Conservation (phyloP, 2,888 invertebrate species). For the Megamerina dolium region DNA sequence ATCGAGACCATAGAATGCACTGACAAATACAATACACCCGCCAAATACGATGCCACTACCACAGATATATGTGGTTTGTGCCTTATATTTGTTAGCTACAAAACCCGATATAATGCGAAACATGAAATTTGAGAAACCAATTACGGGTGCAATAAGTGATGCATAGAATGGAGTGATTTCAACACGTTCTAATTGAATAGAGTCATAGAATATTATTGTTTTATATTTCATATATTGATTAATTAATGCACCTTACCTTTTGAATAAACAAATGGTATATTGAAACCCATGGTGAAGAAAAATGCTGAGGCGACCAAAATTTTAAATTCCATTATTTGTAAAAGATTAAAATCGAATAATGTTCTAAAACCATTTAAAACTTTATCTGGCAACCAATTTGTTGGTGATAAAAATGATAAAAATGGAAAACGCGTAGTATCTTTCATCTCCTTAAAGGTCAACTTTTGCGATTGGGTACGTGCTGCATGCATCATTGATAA, state of each 20-base stretch:
- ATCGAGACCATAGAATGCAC: constrained; percentile 55
- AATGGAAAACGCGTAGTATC: constrained; percentile 2
- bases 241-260: constrained; percentile 22
- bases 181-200: constrained; percentile 20
- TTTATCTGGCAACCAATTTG: constrained; percentile 24
- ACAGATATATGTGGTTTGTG: constrained; percentile 30
- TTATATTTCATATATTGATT: too few relatives aligned
- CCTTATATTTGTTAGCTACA: constrained; percentile 28
- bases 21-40: constrained; percentile 55
- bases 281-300: constrained; percentile 68
- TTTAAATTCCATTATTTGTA: constrained; percentile 37
- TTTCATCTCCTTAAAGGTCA: constrained; percentile 8
- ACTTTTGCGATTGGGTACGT: too few relatives aligned
- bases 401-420: constrained; percentile 7
- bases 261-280: constrained; percentile 71
- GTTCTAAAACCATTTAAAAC: constrained; percentile 23
- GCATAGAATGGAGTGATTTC: constrained; percentile 18
- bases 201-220: too few relatives aligned
- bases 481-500: constrained; percentile 18
- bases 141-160: constrained; percentile 43
- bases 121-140: constrained; percentile 69
- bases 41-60: constrained; percentile 47
- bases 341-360: constrained; percentile 33
- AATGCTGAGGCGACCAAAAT: constrained; percentile 53
- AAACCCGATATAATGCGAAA: constrained; percentile 35